These are phyloP conservation scores for Erebia epiphron DNA, from an alignment of 2,888 invertebrate species.

Conservation along the genomic window DNA sequence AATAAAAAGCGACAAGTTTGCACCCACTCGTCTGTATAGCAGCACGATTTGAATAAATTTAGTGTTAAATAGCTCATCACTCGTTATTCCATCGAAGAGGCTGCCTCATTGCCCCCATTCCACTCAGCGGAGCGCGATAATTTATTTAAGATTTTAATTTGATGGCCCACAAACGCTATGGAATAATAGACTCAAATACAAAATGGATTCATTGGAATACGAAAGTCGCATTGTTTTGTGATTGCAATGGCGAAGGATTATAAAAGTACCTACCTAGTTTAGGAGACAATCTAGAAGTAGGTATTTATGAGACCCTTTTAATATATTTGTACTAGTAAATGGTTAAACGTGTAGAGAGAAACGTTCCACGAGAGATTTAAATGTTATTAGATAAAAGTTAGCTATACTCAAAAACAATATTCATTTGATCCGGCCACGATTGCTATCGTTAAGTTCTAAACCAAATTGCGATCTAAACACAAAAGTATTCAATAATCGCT, in stretches of 20 bases:
- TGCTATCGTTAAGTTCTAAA: no score
- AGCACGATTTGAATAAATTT: constrained; percentile 41
- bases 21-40: constrained; percentile 24
- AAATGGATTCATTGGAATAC: constrained; percentile 26
- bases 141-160: constrained; percentile 68
- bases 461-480: no score
- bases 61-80: constrained; percentile 42
- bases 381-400: no score
- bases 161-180: constrained; percentile 44
- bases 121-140: constrained; percentile 57
- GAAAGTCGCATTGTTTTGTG: constrained; percentile 20
- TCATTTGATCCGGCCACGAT: no score
- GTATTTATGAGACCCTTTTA: no score
- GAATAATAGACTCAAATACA: constrained; percentile 33
- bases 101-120: constrained; percentile 43
- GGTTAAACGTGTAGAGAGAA: no score
- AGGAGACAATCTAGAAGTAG: no score
- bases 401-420: no score
- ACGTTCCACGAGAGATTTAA: no score
- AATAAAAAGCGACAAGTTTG: constrained; percentile 20
- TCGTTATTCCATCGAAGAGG: constrained; percentile 38
- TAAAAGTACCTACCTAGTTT: no score
- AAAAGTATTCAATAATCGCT: no score
- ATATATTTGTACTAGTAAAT: no score
- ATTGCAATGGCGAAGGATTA: not conserved